Base-by-base conservation (phyloP, 2,113 vertebrate genomes). In the Aegotheles bennettii region DNA sequence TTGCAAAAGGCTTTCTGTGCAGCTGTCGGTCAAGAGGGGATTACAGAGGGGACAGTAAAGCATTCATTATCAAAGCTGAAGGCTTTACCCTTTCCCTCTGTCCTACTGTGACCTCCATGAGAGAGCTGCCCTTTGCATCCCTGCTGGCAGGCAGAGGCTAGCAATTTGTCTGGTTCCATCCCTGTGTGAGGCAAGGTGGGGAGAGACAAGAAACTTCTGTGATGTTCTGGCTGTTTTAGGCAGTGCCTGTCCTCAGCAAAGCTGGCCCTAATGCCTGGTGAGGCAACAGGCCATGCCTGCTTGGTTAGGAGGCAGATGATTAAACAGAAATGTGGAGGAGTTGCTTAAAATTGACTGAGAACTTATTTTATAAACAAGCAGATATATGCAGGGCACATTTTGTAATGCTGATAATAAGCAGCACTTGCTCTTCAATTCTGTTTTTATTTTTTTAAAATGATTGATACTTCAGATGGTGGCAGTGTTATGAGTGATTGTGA, bases 1-100 rank as follows among this genome's bases (percentile, higher is more conserved):
- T 90, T 90, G 92, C 33, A 74, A 59, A 95, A 82, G 75, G 42
- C 70, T 70, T 89, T 93, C 65, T 92, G 80, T 81, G n/a, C 24
- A 16, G 21, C 59, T 79, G 57, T 54, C 84, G 64, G 61, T 81
- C 61, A 35, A n/a, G 26, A 48, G 42, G 21, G 38, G 38, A 70
- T 91, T 89, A 65, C n/a, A 13, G 63, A 69, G 33, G 48, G 93
- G 29, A 76, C 63, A 63, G 53, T 36, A 70, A 76, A 90, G 63
- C 38, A n/a, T 24, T 87, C 67, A 28, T 90, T 89, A 67, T 26
- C 3, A 18, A 83, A 76, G 59, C 4, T 70, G 82, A 80, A 86
- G 50, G 16, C n/a, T 70, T 83, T 4, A 9, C 56, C 57, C 64
- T 87, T 87, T 82, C 17, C 26, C 33, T 81, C 63, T 87, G 75